Conservation (phyloP, 1,140 invertebrate genomes). For the Caenorhabditis remanei region DNA sequence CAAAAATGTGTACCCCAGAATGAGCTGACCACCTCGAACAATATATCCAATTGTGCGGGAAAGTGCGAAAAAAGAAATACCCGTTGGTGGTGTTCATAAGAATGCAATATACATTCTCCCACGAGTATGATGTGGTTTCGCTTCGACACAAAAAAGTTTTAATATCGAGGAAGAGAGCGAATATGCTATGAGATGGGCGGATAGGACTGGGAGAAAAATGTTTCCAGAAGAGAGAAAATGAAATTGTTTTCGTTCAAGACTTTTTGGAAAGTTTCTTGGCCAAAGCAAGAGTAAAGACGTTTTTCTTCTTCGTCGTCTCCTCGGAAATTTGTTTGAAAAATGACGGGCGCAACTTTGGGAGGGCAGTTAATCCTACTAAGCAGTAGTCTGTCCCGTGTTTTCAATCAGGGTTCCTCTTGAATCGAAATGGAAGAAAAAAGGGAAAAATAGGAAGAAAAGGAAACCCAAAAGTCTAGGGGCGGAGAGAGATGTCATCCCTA, state of each 20-base stretch:
- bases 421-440: constrained; percentile 1
- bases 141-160: constrained; percentile 43
- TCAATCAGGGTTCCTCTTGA: constrained; percentile 45
- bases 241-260: constrained; percentile 16
- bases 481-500: constrained; percentile 44
- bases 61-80: constrained; percentile 36
- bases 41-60: constrained; percentile 15
- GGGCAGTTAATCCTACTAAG: constrained; percentile 55
- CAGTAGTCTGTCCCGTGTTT: constrained; percentile 55
- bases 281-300: neutral
- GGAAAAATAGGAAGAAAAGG: neutral
- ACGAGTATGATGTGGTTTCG: constrained; percentile 53
- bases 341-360: constrained; percentile 48
- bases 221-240: neutral
- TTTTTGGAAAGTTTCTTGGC: neutral
- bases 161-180: constrained; percentile 3
- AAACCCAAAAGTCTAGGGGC: constrained; percentile 3
- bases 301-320: constrained; percentile 13
- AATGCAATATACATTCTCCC: constrained; percentile 54
- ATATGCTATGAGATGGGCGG: neutral
- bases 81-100: constrained; percentile 26
- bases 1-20: too few species aligned
- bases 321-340: constrained; percentile 51
- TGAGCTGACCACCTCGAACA: too few species aligned
- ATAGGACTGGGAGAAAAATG: neutral